A percentile compares a stretch with the other conserved stretches of the same genome.
phyloP scores from a whole-genome alignment of 1,140 invertebrate species.

The Drosophila pandora region DNA sequence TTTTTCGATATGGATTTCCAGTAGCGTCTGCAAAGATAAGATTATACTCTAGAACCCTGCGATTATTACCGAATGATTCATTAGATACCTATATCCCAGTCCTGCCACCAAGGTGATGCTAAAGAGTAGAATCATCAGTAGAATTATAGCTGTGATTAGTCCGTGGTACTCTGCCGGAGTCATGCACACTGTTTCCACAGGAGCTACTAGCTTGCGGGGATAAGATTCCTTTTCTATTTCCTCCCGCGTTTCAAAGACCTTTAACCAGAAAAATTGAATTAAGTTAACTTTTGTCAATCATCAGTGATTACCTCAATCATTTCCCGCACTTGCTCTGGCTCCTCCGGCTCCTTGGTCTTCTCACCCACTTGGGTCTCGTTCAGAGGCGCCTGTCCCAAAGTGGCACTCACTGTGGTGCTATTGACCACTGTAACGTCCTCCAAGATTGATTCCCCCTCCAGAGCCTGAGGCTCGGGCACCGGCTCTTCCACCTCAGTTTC shows the following conservation, averaged over 20 bases:
- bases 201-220: constrained; percentile 85
- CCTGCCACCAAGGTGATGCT: constrained; percentile 87
- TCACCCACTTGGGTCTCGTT: constrained; percentile 63
- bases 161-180: constrained; percentile 90
- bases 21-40: constrained; percentile 85
- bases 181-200: constrained; percentile 89
- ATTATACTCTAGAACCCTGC: background rate
- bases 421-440: constrained; percentile 69
- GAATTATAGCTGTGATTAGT: constrained; percentile 88
- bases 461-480: constrained; percentile 40
- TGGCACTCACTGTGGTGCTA: constrained; percentile 72
- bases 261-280: background rate
- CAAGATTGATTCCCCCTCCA: constrained; percentile 30
- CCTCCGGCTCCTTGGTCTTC: constrained; percentile 82
- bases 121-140: constrained; percentile 88
- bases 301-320: constrained; percentile 90
- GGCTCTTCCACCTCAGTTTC: constrained; percentile 73
- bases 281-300: background rate
- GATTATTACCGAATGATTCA: background rate
- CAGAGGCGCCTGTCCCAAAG: constrained; percentile 50
- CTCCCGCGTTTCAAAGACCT: constrained; percentile 88
- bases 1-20: constrained; percentile 89
- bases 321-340: constrained; percentile 91
- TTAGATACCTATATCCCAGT: constrained; percentile 87
- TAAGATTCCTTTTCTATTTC: constrained; percentile 88